Evolutionary conservation across 2,113 vertebrate genomes (phyloP).

Genomic region (Perognathus longimembris): DNA sequence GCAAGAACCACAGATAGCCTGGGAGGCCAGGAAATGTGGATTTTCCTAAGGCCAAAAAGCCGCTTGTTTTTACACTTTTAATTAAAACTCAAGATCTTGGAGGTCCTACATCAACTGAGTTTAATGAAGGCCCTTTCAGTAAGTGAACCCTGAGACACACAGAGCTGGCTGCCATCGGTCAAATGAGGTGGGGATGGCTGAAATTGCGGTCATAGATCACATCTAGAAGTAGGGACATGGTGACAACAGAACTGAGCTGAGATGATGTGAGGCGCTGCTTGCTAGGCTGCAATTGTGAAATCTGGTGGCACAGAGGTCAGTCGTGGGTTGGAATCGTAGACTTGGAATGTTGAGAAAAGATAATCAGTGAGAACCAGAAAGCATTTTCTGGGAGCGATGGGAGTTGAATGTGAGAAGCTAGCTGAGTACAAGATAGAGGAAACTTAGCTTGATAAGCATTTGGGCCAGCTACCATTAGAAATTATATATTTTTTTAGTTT

Average conservation of each 20-base stretch:
- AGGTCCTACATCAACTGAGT: not conserved
- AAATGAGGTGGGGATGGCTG: not conserved
- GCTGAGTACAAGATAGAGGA: not conserved
- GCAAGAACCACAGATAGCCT: not conserved
- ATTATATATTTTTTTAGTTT: not conserved
- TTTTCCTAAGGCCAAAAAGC: not conserved
- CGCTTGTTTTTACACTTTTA: not conserved
- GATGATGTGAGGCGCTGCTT: not conserved
- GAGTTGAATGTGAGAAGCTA: not conserved
- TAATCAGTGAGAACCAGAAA: not conserved
- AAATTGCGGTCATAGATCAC: fast-evolving
- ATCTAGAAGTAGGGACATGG: not conserved
- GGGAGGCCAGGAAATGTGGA: not conserved
- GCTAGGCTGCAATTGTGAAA: not conserved
- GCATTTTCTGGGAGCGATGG: not conserved
- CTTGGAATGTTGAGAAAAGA: not conserved
- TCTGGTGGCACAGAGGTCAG: not conserved
- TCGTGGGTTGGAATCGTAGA: not conserved
- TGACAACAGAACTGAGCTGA: not conserved
- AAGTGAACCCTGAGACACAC: not conserved
- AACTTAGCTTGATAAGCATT: not conserved
- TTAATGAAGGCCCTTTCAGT: not conserved
- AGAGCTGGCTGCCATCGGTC: not conserved
- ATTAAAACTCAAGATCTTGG: not conserved
- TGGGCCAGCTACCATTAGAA: not conserved